phyloP scores from a whole-genome alignment of 2,888 invertebrate species.

The Ophion ellenae region DNA sequence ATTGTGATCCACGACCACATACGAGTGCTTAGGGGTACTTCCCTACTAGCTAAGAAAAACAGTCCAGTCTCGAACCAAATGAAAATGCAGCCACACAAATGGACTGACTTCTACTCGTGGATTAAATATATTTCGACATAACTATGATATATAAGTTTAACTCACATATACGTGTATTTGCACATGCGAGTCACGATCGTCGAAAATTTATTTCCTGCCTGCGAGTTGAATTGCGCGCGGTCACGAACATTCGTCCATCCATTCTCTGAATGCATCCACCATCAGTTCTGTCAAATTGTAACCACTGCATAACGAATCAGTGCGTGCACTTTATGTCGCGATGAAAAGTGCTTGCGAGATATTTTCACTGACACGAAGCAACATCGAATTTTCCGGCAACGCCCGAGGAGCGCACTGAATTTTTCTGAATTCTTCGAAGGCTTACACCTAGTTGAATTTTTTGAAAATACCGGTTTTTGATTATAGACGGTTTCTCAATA shows the following conservation, averaged over 20 bases:
- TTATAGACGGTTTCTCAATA: too few relatives aligned
- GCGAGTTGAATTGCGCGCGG: conserved; percentile 16
- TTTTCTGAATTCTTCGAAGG: too few relatives aligned
- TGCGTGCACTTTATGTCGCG: background rate
- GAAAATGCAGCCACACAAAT: conserved; percentile 29
- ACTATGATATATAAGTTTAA: conserved; percentile 14
- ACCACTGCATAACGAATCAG: conserved; percentile 36
- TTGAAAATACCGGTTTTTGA: too few relatives aligned
- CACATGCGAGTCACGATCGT: background rate
- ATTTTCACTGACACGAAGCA: conserved; percentile 4
- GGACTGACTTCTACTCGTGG: conserved; percentile 20
- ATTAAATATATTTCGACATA: conserved; percentile 27
- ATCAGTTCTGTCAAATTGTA: conserved; percentile 12
- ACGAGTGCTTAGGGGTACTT: background rate
- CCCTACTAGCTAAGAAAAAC: background rate
- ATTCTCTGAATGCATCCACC: conserved; percentile 14
- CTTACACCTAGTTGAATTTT: too few relatives aligned
- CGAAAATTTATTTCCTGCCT: conserved; percentile 32
- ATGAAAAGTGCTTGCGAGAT: conserved; percentile 16
- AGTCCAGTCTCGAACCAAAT: conserved; percentile 28
- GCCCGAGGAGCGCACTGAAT: too few relatives aligned
- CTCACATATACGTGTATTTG: conserved; percentile 15
- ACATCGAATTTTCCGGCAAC: background rate
- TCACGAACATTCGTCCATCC: conserved; percentile 21
- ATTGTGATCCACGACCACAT: conserved; percentile 29